Base-by-base conservation (phyloP, 2,888 invertebrate genomes). In the Drosophila maculinotata region DNA sequence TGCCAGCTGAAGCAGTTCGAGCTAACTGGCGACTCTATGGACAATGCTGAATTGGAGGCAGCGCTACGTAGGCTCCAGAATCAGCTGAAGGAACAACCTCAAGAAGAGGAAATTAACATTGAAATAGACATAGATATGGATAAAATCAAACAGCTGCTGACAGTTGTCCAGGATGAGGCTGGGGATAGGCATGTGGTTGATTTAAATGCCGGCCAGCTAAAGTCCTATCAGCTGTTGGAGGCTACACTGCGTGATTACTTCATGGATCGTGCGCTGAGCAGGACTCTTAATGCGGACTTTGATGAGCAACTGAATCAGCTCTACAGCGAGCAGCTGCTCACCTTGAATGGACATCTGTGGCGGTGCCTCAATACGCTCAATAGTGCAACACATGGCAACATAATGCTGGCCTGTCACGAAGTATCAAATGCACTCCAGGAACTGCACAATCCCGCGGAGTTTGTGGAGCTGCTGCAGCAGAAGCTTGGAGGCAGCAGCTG, bases 231-330 rank as follows among this genome's bases (percentile, higher is more conserved):
- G 41, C 48, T 80, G 8, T 17, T 69, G 35, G 12, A 69, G 39
- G 39, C 66, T 53, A 49, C 76, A 52, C 12, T 91, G 26, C 79
- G 84, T 0, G 90, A 91, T 41, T 89, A 81, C 45, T 90, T 80
- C 41, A 67, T 90, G 47, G 58, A 68, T 0, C 90, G 90, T 41
- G 79, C 75, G 2, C 36, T 88, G 1, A 71, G 71, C 1, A 64
- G 77, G 15, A 67, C 77, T 4, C 7, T 63, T 0, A 54, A 41
- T 36, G 14, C 25, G 0, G 79, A 81, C 8, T 76, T 62, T 5
- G 52, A 58, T n/a, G 56, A 79, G 31, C 51, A 79, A 14, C 28
- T 89, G 1, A 90, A 89, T 62, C 77, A 73, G 3, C 35, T 68
- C 8, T 90, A 81, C 56, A 72, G 69, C 3, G 90, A 90, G 5